These are phyloP conservation scores for Platichthys flesus DNA, from an alignment of 2,113 vertebrate genomes.

Conservation along the genomic window DNA sequence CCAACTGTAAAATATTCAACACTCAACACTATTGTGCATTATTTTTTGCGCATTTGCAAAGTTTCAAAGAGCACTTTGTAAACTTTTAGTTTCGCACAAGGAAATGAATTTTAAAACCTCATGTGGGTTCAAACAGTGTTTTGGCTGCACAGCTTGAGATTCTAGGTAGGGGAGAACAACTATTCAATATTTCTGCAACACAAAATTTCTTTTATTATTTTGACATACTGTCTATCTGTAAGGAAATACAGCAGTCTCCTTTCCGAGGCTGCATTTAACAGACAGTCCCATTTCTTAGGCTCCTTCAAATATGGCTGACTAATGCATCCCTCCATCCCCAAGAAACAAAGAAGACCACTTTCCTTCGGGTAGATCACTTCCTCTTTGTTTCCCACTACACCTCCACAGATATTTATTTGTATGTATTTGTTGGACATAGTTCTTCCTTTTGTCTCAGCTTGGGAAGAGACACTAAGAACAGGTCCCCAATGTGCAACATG, in stretches of 20 bases:
- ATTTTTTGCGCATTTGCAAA: background rate
- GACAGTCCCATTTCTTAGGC: too few species aligned
- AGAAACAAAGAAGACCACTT: too few species aligned
- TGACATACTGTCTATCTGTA: too few species aligned
- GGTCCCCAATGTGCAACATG: conserved; percentile 26
- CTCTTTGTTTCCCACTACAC: too few species aligned
- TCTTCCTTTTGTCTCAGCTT: conserved; percentile 30
- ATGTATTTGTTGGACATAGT: conserved; percentile 3
- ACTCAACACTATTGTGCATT: background rate
- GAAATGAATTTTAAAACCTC: background rate
- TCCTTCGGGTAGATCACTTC: too few species aligned
- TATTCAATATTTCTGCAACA: too few species aligned
- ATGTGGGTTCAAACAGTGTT: background rate
- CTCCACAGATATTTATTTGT: too few species aligned
- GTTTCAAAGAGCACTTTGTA: background rate
- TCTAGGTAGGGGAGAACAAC: background rate
- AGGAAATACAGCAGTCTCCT: too few species aligned
- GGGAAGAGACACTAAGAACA: conserved; percentile 23
- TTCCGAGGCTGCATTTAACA: too few species aligned
- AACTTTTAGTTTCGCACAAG: background rate
- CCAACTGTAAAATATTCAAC: conserved; percentile 8
- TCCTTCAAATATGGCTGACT: too few species aligned
- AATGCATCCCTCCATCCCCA: too few species aligned
- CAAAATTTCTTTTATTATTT: too few species aligned
- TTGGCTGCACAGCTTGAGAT: conserved; percentile 5